Evolutionary conservation across 1,140 invertebrate species (phyloP).

Genomic region (Caerostris extrusa): DNA sequence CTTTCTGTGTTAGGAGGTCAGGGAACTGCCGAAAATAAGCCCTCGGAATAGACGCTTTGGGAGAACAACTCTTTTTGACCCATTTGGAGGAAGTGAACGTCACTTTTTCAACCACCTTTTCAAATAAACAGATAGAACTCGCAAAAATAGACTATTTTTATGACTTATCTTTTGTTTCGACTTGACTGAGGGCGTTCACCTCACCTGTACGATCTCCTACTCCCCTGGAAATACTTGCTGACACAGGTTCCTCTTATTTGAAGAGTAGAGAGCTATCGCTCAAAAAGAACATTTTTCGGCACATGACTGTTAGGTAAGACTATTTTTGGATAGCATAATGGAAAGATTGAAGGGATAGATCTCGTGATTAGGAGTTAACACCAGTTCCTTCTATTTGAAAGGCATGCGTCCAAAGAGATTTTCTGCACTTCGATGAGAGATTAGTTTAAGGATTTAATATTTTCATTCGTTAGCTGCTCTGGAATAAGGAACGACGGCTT

Average conservation of each 20-base stretch:
- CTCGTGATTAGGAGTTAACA: no score
- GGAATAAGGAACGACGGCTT: no score
- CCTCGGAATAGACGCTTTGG: background rate
- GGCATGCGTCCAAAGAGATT: no score
- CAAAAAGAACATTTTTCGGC: background rate
- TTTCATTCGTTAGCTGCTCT: no score
- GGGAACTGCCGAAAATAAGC: slow-evolving; percentile 25
- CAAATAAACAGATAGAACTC: background rate
- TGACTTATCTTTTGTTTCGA: slow-evolving; percentile 11
- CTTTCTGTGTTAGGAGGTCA: slow-evolving; percentile 26
- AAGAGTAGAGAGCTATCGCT: background rate
- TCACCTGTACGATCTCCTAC: background rate
- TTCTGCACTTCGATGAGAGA: no score
- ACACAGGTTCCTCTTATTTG: background rate
- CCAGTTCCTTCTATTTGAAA: no score
- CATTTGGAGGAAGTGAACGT: background rate
- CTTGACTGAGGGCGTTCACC: slow-evolving; percentile 17
- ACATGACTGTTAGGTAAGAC: background rate
- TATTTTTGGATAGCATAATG: background rate
- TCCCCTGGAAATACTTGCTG: background rate
- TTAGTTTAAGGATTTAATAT: no score
- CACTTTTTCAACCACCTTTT: background rate
- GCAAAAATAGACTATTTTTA: background rate
- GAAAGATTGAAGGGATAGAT: background rate
- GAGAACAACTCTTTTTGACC: slow-evolving; percentile 39